Percentiles rank a stretch among this genome's conserved stretches.
Evolutionary conservation across 2,797 vertebrate species (phyloP).

Genomic region (Dicrostonyx torquatus): DNA sequence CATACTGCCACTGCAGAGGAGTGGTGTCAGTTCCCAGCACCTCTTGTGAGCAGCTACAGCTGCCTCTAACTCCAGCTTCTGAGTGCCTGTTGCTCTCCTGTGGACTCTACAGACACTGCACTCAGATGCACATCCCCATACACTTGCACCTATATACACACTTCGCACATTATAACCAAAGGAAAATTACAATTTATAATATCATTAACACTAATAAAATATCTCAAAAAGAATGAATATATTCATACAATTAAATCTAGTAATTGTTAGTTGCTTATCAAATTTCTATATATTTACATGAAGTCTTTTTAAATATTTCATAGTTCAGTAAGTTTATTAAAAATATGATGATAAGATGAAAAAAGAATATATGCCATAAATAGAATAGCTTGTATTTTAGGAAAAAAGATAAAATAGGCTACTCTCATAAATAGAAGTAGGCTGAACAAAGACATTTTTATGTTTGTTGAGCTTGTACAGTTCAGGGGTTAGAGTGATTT

Average conservation of each 20-base stretch:
- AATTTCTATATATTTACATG: background rate
- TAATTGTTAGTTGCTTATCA: slow-evolving; percentile 26
- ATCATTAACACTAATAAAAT: background rate
- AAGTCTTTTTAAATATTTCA: background rate
- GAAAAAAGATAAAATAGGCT: background rate
- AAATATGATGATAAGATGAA: background rate
- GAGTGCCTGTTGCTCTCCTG: no score
- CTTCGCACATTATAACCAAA: background rate
- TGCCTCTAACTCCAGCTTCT: background rate
- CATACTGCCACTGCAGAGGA: no score
- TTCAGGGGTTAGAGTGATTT: background rate
- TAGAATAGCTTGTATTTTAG: background rate
- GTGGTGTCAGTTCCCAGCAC: background rate
- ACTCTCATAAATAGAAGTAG: background rate
- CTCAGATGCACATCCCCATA: no score
- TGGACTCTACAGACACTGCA: background rate
- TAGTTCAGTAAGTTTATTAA: background rate
- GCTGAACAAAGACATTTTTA: slow-evolving; percentile 10
- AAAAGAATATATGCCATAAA: background rate
- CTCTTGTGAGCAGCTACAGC: background rate
- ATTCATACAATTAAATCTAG: background rate
- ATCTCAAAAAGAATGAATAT: background rate
- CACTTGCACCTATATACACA: background rate
- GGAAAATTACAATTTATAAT: background rate
- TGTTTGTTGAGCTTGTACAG: background rate